Conservation (phyloP, 2,113 vertebrate species). For the Amblyopsis rosae region DNA sequence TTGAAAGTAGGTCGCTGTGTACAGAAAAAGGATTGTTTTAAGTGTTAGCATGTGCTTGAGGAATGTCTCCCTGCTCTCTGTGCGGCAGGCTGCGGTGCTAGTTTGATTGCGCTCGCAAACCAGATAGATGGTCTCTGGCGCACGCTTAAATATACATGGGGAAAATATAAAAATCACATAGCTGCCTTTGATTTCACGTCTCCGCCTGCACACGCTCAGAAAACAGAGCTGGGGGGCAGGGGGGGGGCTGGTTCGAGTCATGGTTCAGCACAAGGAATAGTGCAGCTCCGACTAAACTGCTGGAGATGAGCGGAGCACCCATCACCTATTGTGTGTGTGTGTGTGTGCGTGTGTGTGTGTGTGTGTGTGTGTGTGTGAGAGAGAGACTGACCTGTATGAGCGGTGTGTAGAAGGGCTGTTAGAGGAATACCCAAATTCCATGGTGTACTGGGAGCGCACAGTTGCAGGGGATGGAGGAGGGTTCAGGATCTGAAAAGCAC, state of each 20-base stretch:
- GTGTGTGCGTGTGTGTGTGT: not conserved
- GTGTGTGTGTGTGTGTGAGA: not conserved
- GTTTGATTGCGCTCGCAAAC: slow-evolving; percentile 21
- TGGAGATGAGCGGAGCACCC: no score
- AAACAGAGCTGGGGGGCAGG: not conserved
- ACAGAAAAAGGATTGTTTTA: slow-evolving; percentile 6
- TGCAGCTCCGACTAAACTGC: not conserved
- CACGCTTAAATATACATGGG: not conserved
- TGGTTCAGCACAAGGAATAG: not conserved
- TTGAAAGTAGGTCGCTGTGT: slow-evolving; percentile 8
- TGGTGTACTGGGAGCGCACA: slow-evolving; percentile 93
- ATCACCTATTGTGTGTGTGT: not conserved
- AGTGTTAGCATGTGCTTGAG: slow-evolving; percentile 34
- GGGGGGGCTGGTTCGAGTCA: not conserved
- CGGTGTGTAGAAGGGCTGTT: slow-evolving; percentile 98
- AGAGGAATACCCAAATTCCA: slow-evolving; percentile 97
- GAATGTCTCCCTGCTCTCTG: slow-evolving; percentile 3
- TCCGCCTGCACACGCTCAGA: not conserved
- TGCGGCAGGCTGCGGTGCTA: slow-evolving; percentile 1
- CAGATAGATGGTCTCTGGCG: slow-evolving; percentile 8
- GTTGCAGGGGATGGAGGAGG: slow-evolving; percentile 97
- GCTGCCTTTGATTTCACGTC: slow-evolving; percentile 10
- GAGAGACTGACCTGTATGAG: slow-evolving; percentile 88
- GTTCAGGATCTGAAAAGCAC: slow-evolving; percentile 86
- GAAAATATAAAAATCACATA: not conserved